Percentiles rank a stretch among this genome's conserved stretches.
Conservation (phyloP, 2,113 vertebrate genomes). For the Spea multiplicata region DNA sequence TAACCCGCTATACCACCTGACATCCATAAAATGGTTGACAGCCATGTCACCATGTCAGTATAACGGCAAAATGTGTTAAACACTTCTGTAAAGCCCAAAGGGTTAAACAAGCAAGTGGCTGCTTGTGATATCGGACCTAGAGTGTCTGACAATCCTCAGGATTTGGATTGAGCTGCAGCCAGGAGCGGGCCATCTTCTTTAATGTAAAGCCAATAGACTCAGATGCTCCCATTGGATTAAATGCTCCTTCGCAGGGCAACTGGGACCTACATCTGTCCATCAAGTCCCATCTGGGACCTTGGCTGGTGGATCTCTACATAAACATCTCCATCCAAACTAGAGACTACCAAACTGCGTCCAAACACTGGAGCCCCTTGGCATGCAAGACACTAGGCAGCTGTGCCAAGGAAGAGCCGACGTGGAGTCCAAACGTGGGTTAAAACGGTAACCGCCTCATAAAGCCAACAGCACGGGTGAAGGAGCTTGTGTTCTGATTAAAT, state of each 20-base stretch:
- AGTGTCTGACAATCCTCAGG: background rate
- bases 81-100: background rate
- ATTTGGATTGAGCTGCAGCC: background rate
- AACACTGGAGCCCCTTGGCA: background rate
- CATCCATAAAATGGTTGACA: too few relatives aligned
- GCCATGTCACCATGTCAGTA: too few relatives aligned
- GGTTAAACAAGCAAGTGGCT: background rate
- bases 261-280: conserved; percentile 33
- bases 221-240: conserved; percentile 40
- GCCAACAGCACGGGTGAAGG: too few relatives aligned
- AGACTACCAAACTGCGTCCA: conserved; percentile 9
- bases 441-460: background rate
- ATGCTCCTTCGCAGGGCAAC: conserved; percentile 27
- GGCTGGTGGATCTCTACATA: background rate
- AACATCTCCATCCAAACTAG: conserved; percentile 8
- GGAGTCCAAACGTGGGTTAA: background rate
- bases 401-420: background rate
- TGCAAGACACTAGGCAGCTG: background rate
- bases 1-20: too few relatives aligned
- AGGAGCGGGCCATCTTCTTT: conserved; percentile 5
- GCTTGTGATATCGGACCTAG: background rate
- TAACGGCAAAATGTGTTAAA: background rate
- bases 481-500: too few relatives aligned
- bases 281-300: conserved; percentile 14
- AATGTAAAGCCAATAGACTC: background rate